Conservation (phyloP, 2,888 invertebrate species). For the Xanthorhoe spadicearia region DNA sequence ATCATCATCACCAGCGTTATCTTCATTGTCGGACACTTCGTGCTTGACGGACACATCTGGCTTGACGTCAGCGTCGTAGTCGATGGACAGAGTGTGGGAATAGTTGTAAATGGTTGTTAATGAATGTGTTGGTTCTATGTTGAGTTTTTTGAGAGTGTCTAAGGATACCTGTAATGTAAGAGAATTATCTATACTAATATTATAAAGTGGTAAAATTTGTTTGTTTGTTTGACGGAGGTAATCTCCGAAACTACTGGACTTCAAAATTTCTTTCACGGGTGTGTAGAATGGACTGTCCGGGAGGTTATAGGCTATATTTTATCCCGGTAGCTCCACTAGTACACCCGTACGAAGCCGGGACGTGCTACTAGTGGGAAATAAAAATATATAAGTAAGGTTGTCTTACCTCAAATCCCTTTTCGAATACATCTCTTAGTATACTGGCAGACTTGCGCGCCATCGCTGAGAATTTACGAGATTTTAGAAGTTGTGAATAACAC, state of each 20-base stretch:
- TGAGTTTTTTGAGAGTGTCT: constrained; percentile 3
- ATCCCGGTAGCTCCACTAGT: too few relatives aligned
- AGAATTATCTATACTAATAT: too few relatives aligned
- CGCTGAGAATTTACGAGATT: constrained; percentile 10
- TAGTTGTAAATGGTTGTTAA: not conserved
- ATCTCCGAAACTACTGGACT: too few relatives aligned
- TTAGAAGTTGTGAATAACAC: constrained; percentile 17
- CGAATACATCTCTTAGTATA: constrained; percentile 14
- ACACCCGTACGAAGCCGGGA: too few relatives aligned
- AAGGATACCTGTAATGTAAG: constrained; percentile 1
- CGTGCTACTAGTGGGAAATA: too few relatives aligned
- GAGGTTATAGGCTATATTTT: too few relatives aligned
- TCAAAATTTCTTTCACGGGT: too few relatives aligned
- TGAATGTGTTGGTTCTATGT: not conserved
- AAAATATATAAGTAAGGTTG: too few relatives aligned
- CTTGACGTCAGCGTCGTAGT: not conserved
- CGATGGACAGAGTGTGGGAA: not conserved
- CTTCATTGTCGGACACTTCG: not conserved
- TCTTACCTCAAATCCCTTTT: constrained; percentile 13
- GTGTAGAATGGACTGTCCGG: too few relatives aligned
- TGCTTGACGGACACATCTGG: constrained; percentile 4
- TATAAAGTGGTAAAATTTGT: too few relatives aligned
- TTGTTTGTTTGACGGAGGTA: too few relatives aligned
- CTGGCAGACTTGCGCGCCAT: constrained; percentile 8
- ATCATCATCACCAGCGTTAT: not conserved